Evolutionary conservation across 2,888 invertebrate species (phyloP).

Genomic region (Leptinotarsa haldemani): DNA sequence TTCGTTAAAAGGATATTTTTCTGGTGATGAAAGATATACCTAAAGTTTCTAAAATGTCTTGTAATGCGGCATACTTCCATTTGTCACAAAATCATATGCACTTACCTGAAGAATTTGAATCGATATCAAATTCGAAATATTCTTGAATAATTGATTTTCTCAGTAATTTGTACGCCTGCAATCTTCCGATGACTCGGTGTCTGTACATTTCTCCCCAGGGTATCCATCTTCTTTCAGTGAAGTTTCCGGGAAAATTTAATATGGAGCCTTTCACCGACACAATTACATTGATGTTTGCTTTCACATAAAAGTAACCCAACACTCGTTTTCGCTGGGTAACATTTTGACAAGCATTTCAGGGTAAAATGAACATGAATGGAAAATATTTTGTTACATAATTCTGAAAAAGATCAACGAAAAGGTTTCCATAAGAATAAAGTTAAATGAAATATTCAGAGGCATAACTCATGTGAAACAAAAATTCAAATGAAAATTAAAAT

Average conservation of each 20-base stretch:
- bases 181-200: not conserved
- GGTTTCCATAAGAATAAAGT: not conserved
- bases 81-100: not conserved
- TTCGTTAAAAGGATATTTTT: too few species aligned
- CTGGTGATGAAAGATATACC: too few species aligned
- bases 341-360: conserved; percentile 21
- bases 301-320: conserved; percentile 12
- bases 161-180: not conserved
- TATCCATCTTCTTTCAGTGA: not conserved
- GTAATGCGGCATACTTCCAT: not conserved
- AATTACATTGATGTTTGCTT: conserved; percentile 2
- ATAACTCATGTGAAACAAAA: not conserved
- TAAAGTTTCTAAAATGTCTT: too few species aligned
- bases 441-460: conserved; percentile 19
- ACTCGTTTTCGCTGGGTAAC: conserved; percentile 9
- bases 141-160: not conserved
- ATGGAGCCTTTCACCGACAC: not conserved
- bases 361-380: conserved; percentile 15
- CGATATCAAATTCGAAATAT: not conserved
- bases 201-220: not conserved
- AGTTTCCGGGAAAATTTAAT: conserved; percentile 2
- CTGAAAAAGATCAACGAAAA: not conserved
- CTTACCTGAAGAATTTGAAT: conserved; percentile 5
- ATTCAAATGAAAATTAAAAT: not conserved
- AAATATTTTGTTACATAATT: conserved; percentile 14